These are phyloP conservation scores for Sitta carolinensis DNA, from an alignment of 2,797 vertebrate genomes.

Conservation along the genomic window DNA sequence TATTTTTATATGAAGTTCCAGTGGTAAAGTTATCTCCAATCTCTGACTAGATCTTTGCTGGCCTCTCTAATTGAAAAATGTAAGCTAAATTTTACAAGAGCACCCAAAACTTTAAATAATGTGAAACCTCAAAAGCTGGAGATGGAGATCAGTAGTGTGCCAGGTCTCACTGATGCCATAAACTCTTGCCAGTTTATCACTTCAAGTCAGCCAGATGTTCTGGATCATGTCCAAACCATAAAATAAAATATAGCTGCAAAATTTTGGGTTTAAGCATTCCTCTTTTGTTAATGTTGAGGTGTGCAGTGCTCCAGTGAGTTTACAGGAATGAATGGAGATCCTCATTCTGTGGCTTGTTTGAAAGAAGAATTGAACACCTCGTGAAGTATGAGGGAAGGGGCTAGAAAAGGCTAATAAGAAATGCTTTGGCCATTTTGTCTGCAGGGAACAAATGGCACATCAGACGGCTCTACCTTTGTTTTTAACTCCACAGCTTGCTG, in stretches of 20 bases:
- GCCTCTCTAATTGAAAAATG: slow-evolving; percentile 23
- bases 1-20: slow-evolving; percentile 43
- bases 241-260: slow-evolving; percentile 1
- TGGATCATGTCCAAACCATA: not conserved
- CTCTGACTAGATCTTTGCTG: not conserved
- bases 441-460: not conserved
- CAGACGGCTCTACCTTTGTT: not conserved
- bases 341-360: not conserved
- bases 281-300: not conserved
- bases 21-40: slow-evolving; percentile 30
- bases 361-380: not conserved
- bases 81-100: slow-evolving; percentile 21
- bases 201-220: not conserved
- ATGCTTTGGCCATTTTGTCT: not conserved
- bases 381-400: not conserved
- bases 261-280: not conserved
- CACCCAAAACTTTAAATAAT: not conserved
- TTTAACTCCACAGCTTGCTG: not conserved
- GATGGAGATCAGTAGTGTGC: not conserved
- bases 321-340: not conserved
- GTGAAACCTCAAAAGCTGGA: not conserved
- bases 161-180: not conserved
- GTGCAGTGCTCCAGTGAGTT: not conserved
- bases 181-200: slow-evolving; percentile 12
- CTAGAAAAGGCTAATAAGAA: not conserved